Percentiles rank a stretch among this genome's conserved stretches.
Evolutionary conservation across 2,888 invertebrate genomes (phyloP).

Genomic region (Dendrolimus houi): DNA sequence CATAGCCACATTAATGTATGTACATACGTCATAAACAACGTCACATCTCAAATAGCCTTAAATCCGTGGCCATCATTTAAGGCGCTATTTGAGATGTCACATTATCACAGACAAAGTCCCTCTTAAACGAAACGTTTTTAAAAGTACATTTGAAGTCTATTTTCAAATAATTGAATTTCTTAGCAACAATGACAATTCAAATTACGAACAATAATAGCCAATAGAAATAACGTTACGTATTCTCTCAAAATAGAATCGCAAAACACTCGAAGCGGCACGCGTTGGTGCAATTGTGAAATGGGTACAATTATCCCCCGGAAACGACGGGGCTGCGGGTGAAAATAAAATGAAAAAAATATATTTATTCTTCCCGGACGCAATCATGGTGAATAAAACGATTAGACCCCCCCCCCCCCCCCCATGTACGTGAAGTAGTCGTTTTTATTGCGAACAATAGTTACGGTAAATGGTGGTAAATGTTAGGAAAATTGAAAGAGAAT

Average conservation of each 20-base stretch:
- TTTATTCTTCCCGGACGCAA: conserved; percentile 53
- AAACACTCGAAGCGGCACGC: conserved; percentile 65
- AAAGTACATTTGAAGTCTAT: too few species aligned
- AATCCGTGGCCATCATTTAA: too few species aligned
- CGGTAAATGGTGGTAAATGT: conserved; percentile 14
- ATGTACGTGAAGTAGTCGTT: conserved; percentile 27
- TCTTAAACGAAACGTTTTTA: too few species aligned
- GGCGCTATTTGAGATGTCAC: too few species aligned
- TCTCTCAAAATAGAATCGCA: conserved; percentile 23
- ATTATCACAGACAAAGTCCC: too few species aligned
- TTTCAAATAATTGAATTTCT: too few species aligned
- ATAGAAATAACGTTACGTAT: conserved; percentile 15
- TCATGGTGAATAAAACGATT: conserved; percentile 55
- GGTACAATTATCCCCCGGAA: conserved; percentile 51
- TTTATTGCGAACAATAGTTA: conserved; percentile 30
- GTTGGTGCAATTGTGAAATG: conserved; percentile 44
- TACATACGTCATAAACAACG: too few species aligned
- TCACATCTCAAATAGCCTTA: too few species aligned
- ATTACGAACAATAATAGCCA: neutral
- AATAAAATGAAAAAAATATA: conserved; percentile 52
- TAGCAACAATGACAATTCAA: neutral
- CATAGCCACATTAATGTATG: too few species aligned
- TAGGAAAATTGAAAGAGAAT: neutral
- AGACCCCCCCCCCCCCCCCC: conserved; percentile 34
- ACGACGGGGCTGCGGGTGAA: conserved; percentile 30